Evolutionary conservation across 2,797 vertebrate genomes (phyloP).

Genomic region (Pseudochirops corinnae): DNA sequence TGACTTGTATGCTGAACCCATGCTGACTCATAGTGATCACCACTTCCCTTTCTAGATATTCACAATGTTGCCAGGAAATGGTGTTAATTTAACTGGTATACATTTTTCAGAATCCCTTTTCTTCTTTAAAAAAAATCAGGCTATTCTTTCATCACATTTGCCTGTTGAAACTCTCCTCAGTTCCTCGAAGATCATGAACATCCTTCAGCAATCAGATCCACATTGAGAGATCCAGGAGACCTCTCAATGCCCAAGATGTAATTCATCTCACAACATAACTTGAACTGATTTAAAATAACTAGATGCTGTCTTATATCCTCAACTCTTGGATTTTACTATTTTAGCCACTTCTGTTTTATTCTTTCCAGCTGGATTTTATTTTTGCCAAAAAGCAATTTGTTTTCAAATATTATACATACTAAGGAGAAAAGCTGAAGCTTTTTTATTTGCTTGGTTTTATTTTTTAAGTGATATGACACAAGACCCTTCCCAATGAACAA

Average conservation of each 20-base stretch:
- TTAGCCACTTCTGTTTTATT: background rate
- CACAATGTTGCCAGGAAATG: background rate
- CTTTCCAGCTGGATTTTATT: background rate
- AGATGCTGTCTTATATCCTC: background rate
- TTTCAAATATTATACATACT: background rate
- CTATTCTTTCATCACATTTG: conserved; percentile 3
- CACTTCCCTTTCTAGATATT: background rate
- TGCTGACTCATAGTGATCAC: background rate
- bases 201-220: background rate
- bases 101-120: conserved; percentile 18
- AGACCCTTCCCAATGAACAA: background rate
- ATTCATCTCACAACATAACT: background rate
- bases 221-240: background rate
- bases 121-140: conserved; percentile 30
- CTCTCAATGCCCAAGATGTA: background rate
- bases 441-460: background rate
- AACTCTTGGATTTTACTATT: background rate
- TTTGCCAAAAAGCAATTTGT: background rate
- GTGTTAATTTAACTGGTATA: background rate
- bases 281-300: background rate
- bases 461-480: background rate
- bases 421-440: background rate
- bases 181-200: background rate
- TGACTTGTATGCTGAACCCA: background rate
- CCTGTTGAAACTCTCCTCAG: background rate